Evolutionary conservation across 2,888 invertebrate species (phyloP), one percentile per base, ranked within the genome.

Genomic region (Arrhopalites spinosus): DNA sequence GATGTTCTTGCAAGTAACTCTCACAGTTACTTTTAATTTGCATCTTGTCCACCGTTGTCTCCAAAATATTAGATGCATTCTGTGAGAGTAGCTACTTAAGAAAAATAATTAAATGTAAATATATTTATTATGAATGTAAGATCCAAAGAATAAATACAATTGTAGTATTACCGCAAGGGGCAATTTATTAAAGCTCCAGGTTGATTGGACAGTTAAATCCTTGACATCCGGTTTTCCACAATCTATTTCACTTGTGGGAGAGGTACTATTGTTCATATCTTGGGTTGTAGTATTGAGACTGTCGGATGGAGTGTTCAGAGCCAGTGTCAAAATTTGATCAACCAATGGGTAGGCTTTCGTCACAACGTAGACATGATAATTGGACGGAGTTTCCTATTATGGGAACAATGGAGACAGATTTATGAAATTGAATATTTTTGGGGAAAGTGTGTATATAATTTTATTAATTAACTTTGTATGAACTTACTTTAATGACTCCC

Each of bases 401-500:
- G n/a, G n/a, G n/a, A n/a, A n/a, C n/a, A n/a, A n/a, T n/a, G n/a
- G n/a, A n/a, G n/a, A n/a, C n/a, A n/a, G n/a, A n/a, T n/a, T n/a
- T n/a, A n/a, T n/a, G n/a, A n/a, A n/a, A n/a, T n/a, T n/a, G n/a
- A n/a, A n/a, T n/a, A n/a, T n/a, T n/a, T n/a, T n/a, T n/a, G n/a
- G n/a, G n/a, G n/a, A n/a, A n/a, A n/a, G n/a, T n/a, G n/a, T n/a
- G n/a, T n/a, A n/a, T n/a, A n/a, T n/a, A n/a, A n/a, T n/a, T n/a
- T n/a, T n/a, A n/a, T n/a, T n/a, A n/a, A n/a, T n/a, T n/a, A n/a
- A n/a, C n/a, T n/a, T n/a, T n/a, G n/a, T n/a, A n/a, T n/a, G n/a
- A n/a, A n/a, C n/a, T n/a, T n/a, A n/a, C n/a, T n/a, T 63, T 61
- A 20, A 72, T 61, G 2, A 72, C 71, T 20, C 71, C 71, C 61